phyloP scores from a whole-genome alignment of 2,888 invertebrate genomes.

The Tethea ocularis region DNA sequence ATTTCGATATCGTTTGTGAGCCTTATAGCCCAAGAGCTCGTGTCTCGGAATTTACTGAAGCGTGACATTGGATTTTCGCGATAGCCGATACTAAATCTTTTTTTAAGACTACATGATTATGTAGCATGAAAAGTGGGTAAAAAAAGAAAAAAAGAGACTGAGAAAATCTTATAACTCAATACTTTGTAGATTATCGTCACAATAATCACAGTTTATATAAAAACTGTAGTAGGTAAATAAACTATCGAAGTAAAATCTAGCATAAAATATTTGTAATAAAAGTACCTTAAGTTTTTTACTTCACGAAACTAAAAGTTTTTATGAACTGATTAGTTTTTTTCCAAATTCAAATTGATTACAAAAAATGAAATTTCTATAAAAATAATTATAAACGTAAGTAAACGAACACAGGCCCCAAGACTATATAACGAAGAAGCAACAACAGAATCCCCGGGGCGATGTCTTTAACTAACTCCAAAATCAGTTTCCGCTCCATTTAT shows the following conservation, averaged over 20 bases:
- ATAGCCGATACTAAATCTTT: slow-evolving; percentile 1
- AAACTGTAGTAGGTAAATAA: too few species aligned
- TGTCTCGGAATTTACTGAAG: slow-evolving; percentile 8
- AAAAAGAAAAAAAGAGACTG: too few species aligned
- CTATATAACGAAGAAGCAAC: slow-evolving; percentile 16
- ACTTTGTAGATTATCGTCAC: too few species aligned
- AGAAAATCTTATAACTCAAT: too few species aligned
- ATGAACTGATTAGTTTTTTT: too few species aligned
- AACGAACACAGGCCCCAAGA: background rate
- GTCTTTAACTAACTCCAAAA: slow-evolving; percentile 50
- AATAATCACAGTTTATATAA: too few species aligned
- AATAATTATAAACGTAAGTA: background rate
- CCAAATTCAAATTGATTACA: too few species aligned
- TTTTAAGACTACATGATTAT: background rate
- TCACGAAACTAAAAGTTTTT: too few species aligned
- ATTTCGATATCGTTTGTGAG: slow-evolving; percentile 6
- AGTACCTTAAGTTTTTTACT: too few species aligned
- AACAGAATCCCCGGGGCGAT: slow-evolving; percentile 27
- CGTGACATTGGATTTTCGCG: slow-evolving; percentile 3
- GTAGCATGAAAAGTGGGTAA: background rate
- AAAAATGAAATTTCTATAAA: too few species aligned
- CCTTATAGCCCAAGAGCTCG: background rate
- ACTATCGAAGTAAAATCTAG: too few species aligned
- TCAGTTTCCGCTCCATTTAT: slow-evolving; percentile 49
- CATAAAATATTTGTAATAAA: too few species aligned